Percentiles rank a stretch among this genome's conserved stretches.
These are phyloP conservation scores for Perodicticus potto DNA, from an alignment of 2,797 vertebrate species.

Conservation along the genomic window DNA sequence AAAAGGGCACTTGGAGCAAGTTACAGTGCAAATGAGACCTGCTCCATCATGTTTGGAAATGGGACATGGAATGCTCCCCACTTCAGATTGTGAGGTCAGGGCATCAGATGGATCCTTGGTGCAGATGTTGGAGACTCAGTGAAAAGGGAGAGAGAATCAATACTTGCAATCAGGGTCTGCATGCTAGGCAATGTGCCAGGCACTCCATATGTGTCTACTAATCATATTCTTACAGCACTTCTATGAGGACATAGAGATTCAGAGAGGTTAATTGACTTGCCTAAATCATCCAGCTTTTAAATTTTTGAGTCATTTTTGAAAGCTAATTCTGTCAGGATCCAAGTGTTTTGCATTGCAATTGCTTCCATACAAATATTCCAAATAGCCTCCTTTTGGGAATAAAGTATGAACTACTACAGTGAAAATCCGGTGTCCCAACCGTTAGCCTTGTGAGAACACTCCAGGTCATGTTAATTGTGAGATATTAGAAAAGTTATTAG, in stretches of 20 bases:
- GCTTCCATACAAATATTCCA: background rate
- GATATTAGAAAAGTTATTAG: background rate
- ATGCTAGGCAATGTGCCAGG: slow-evolving; percentile 46
- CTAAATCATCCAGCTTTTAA: slow-evolving; percentile 56
- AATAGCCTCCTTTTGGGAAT: background rate
- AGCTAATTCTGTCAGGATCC: background rate
- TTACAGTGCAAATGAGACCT: background rate
- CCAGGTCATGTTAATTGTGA: background rate
- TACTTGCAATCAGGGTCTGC: background rate
- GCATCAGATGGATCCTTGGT: background rate
- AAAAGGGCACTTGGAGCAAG: background rate
- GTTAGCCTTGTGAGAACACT: background rate
- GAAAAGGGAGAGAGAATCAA: background rate
- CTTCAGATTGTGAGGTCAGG: background rate
- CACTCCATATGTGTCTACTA: background rate
- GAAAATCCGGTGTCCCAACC: background rate
- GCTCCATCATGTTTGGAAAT: background rate
- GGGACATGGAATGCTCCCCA: background rate
- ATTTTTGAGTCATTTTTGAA: slow-evolving; percentile 43
- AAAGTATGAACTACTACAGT: background rate
- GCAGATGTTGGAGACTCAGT: background rate
- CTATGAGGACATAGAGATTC: background rate
- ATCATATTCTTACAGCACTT: slow-evolving; percentile 37
- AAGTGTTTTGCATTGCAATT: background rate
- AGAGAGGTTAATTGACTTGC: slow-evolving; percentile 63